Base-by-base conservation (phyloP, 2,113 vertebrate species). In the Campylorhamphus procurvoides region DNA sequence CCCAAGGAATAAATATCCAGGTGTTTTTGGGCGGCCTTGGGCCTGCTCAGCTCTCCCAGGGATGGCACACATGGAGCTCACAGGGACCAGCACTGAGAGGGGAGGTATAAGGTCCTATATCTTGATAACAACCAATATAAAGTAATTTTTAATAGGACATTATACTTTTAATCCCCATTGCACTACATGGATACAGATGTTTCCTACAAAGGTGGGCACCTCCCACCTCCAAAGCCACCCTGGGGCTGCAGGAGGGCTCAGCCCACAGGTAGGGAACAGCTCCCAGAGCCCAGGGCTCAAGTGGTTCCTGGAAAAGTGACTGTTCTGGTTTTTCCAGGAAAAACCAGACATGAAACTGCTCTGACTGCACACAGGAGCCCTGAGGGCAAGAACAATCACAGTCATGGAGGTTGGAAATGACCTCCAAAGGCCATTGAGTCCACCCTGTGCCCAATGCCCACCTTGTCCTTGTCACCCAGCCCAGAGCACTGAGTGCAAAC, bases 61-160 rank as follows among this genome's bases (percentile, higher is more conserved):
- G 71, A 16, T 0, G 5, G 23, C 27, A 4, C 46, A 29, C 6
- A 1, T 1, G 1, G 55, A 19, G 10, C 40, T 40, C 6, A 0
- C 29, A 8, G 39, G 67, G 76, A 55, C 25, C 74, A 60, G 68
- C n/a, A 8, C 2, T 2, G 18, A 9, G 23, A 39, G 14, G 46
- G 20, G 6, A 13, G 8, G 23, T 37, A 8, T 4, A 9, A 42
- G 14, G 20, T 44, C 31, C 46, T 74, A 11, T 22, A 11, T 23
- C 46, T 18, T 8, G 27, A 18, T 10, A 77, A 18, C 3, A 3
- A 11, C 7, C 1, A 0, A 7, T 29, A 52, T 14, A 9, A 10
- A 6, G 10, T 18, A 19, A 3, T 2, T 16, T 5, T 84, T 53
- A 23, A 14, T 9, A n/a, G 58, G 33, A 13, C n/a, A 7, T 53